phyloP scores from a whole-genome alignment of 2,797 vertebrate genomes.

The Odontamblyopus lacepedii region DNA sequence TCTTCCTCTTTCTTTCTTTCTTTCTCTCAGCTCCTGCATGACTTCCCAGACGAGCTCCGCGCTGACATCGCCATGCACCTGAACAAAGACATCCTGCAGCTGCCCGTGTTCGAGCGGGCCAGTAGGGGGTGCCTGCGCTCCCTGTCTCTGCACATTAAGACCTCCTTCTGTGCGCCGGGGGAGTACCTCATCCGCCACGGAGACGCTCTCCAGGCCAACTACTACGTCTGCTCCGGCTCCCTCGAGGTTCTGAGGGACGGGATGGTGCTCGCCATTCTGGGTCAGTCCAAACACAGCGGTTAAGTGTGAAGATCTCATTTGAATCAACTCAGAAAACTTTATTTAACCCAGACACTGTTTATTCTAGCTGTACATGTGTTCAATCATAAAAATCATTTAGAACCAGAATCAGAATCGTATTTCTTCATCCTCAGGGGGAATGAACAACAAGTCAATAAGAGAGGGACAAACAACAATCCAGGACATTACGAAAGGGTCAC shows the following conservation, averaged over 20 bases:
- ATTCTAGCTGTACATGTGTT: too few relatives aligned
- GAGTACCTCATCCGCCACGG: slow-evolving; percentile 93
- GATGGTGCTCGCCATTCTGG: slow-evolving; percentile 92
- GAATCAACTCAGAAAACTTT: too few relatives aligned
- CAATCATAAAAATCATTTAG: too few relatives aligned
- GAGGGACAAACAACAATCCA: too few relatives aligned
- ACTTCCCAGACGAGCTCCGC: slow-evolving; percentile 93
- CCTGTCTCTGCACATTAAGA: slow-evolving; percentile 94
- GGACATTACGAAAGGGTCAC: too few relatives aligned
- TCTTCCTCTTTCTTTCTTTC: too few relatives aligned
- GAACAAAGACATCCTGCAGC: slow-evolving; percentile 95
- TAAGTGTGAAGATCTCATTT: too few relatives aligned
- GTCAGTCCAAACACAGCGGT: slow-evolving; percentile 70
- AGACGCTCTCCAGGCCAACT: slow-evolving; percentile 91
- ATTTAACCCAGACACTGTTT: too few relatives aligned
- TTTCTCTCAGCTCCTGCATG: slow-evolving; percentile 84
- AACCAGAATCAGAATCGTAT: too few relatives aligned
- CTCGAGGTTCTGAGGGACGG: slow-evolving; percentile 92
- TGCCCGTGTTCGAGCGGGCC: slow-evolving; percentile 89
- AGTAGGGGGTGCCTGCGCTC: slow-evolving; percentile 93
- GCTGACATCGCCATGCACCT: slow-evolving; percentile 96
- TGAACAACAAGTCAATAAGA: too few relatives aligned
- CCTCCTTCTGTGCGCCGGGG: slow-evolving; percentile 92
- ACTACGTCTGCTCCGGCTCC: slow-evolving; percentile 94
- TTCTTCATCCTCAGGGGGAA: too few relatives aligned